Evolutionary conservation across 35 echinoderm and acorn worm species (phyloP), one percentile per base, ranked within the genome.

Genomic region (Anneissia japonica): DNA sequence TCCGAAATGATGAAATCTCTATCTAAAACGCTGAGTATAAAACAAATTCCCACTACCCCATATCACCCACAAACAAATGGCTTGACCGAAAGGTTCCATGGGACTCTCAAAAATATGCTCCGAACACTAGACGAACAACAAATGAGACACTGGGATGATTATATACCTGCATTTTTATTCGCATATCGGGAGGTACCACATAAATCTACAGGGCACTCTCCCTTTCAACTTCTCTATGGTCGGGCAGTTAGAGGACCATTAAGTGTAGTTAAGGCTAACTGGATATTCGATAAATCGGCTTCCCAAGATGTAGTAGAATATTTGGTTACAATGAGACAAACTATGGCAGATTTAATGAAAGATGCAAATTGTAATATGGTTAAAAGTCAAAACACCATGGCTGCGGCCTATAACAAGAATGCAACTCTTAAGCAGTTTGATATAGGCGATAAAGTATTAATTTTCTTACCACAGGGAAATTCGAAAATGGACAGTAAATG

Each of bases 151-250:
- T 56, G 46, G 46, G 46, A 89, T 83, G 19, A 77, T 12, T 86
- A 86, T 36, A 9, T 89, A 32, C 87, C 81, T 6, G 28, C 32
- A 30, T 43, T 89, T 10, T 72, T 89, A 64, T 89, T 89, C 46
- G 79, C 87, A 31, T 89, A 76, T 38, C 33, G 87, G 32, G 80
- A 89, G 74, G 81, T 77, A 16, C 87, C 87, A 0, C 16, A 75
- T 4, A 28, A 74, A 28, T 33, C 32, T 36, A 75, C 38, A 40
- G 87, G 56, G 14, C 84, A 34, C 31, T 89, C 81, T 10, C 81
- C 87, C n/a, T 89, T n/a, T n/a, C n/a, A n/a, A n/a, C n/a, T n/a
- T n/a, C n/a, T n/a, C n/a, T n/a, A n/a, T n/a, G n/a, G 46, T 56
- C 46, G 46, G 46, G 26, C 11, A 13, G 46, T 56, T 56, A 11